These are phyloP conservation scores for Gopherus evgoodei DNA, from an alignment of 2,113 vertebrate genomes.

Conservation along the genomic window DNA sequence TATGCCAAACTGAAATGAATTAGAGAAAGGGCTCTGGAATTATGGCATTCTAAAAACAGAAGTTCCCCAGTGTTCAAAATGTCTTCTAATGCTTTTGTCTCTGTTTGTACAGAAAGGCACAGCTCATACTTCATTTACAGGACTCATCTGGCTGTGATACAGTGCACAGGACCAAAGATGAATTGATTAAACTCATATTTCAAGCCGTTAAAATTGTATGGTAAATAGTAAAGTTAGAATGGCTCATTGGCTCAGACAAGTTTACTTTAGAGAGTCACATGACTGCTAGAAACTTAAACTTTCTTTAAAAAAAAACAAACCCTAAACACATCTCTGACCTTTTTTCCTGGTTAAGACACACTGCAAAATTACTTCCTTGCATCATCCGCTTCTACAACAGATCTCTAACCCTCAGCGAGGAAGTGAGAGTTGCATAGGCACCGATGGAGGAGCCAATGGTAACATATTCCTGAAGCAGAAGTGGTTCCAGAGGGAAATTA, in stretches of 20 bases:
- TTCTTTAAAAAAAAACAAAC: background rate
- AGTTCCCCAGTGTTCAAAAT: background rate
- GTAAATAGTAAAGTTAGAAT: background rate
- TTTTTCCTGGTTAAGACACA: background rate
- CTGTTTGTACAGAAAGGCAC: background rate
- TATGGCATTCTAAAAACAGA: background rate
- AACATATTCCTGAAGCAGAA: background rate
- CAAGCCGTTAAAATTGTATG: background rate
- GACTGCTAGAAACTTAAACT: background rate
- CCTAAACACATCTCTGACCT: background rate
- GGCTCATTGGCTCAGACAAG: background rate
- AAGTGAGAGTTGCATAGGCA: accelerated
- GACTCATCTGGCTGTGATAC: background rate
- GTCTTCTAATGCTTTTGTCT: background rate
- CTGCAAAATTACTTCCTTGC: background rate
- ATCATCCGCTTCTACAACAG: background rate
- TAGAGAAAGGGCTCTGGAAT: background rate
- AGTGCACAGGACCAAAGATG: background rate
- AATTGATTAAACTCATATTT: background rate
- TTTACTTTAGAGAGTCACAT: background rate
- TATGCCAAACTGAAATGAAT: background rate
- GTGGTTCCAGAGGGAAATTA: background rate
- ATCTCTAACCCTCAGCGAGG: background rate
- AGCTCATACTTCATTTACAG: background rate
- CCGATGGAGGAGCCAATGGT: background rate